Percentiles rank a stretch among this genome's conserved stretches.
Evolutionary conservation across 2,113 vertebrate genomes (phyloP).

Genomic region (Corythornis vintsioides): DNA sequence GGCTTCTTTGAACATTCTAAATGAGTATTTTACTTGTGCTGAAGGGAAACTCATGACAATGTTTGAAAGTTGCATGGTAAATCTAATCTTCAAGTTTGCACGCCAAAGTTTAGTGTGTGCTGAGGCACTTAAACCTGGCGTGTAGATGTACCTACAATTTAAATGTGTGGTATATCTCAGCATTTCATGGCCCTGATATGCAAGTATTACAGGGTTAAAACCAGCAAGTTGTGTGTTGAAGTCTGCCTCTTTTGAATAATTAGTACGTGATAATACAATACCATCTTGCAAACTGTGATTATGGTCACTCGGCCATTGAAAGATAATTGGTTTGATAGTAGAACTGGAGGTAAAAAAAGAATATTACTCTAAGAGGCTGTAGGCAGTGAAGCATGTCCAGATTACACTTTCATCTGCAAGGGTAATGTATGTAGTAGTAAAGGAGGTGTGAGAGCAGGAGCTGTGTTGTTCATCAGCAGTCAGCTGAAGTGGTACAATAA

Average conservation of each 20-base stretch:
- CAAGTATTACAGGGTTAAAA: background rate
- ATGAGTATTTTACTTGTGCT: background rate
- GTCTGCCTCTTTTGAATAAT: background rate
- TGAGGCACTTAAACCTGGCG: background rate
- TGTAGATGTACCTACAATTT: background rate
- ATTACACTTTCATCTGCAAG: background rate
- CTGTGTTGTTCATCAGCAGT: background rate
- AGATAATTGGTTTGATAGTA: background rate
- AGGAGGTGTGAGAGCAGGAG: background rate
- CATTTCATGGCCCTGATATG: background rate
- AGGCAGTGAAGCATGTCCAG: background rate
- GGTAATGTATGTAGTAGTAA: background rate
- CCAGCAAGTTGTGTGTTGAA: background rate
- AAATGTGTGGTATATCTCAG: background rate
- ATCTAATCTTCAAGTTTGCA: slow-evolving; percentile 13
- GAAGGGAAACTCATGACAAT: background rate
- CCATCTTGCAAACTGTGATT: background rate
- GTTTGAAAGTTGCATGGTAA: background rate
- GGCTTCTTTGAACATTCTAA: background rate
- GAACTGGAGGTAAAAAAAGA: no score
- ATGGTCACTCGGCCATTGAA: background rate
- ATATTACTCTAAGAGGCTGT: background rate
- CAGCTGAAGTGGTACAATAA: background rate
- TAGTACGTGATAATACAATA: background rate
- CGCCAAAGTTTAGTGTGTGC: background rate